phyloP scores from a whole-genome alignment of 2,888 invertebrate genomes.

The Euphydryas editha region DNA sequence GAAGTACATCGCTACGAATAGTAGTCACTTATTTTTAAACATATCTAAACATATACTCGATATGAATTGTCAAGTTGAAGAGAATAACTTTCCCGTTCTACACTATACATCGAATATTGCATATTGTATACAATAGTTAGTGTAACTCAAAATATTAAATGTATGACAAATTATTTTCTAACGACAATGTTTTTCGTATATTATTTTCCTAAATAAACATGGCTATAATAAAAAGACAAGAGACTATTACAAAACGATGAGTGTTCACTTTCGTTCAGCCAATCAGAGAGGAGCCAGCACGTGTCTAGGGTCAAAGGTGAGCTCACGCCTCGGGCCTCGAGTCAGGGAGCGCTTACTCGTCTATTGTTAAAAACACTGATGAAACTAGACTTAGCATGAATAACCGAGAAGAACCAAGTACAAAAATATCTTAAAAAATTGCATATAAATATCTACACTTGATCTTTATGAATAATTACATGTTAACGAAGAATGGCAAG shows the following conservation, averaged over 20 bases:
- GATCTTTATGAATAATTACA: slow-evolving; percentile 11
- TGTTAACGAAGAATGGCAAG: slow-evolving; percentile 7
- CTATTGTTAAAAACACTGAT: slow-evolving; percentile 60
- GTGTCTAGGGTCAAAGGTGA: slow-evolving; percentile 74
- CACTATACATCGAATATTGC: background rate
- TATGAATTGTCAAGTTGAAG: background rate
- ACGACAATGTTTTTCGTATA: slow-evolving; percentile 18
- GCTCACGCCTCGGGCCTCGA: slow-evolving; percentile 58
- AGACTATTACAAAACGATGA: slow-evolving; percentile 66
- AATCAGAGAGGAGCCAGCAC: slow-evolving; percentile 74
- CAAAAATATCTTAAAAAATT: slow-evolving; percentile 15
- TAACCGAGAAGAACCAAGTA: slow-evolving; percentile 14
- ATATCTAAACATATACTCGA: too few relatives aligned
- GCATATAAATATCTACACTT: slow-evolving; percentile 7
- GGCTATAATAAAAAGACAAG: slow-evolving; percentile 41
- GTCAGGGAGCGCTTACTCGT: slow-evolving; percentile 54
- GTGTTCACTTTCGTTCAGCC: slow-evolving; percentile 65
- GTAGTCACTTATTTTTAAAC: too few relatives aligned
- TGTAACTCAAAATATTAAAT: slow-evolving; percentile 27
- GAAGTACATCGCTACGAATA: too few relatives aligned
- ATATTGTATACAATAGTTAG: background rate
- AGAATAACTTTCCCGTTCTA: background rate
- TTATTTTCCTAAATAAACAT: slow-evolving; percentile 34
- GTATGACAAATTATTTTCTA: slow-evolving; percentile 26
- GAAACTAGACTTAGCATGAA: slow-evolving; percentile 46